Evolutionary conservation across 1,140 invertebrate species (phyloP).

Genomic region (Acromyrmex charruanus): DNA sequence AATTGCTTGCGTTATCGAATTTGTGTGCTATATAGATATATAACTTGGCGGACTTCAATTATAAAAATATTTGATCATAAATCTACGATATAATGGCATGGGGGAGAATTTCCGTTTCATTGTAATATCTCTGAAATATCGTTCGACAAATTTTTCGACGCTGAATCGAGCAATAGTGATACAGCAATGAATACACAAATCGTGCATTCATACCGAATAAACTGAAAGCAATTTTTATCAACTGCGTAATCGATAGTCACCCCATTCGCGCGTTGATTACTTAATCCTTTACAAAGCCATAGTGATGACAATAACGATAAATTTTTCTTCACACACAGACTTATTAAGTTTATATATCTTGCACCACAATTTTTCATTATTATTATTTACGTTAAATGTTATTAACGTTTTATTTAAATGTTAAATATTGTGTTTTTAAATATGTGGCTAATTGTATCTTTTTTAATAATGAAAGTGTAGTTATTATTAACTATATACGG

Average conservation of each 20-base stretch:
- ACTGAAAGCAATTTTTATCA: slow-evolving; percentile 53
- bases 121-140: slow-evolving; percentile 65
- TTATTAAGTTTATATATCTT: slow-evolving; percentile 7
- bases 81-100: slow-evolving; percentile 65
- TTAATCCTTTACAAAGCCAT: slow-evolving; percentile 46
- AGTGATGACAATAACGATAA: slow-evolving; percentile 30
- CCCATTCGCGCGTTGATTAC: slow-evolving; percentile 38
- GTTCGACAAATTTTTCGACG: slow-evolving; percentile 56
- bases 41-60: slow-evolving; percentile 58
- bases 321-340: slow-evolving; percentile 9
- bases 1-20: slow-evolving; percentile 52
- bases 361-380: not conserved
- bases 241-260: slow-evolving; percentile 44
- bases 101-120: slow-evolving; percentile 72
- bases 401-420: not conserved
- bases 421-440: not conserved
- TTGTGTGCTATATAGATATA: slow-evolving; percentile 33
- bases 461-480: not conserved
- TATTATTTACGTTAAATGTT: not conserved
- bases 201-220: slow-evolving; percentile 54
- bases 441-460: not conserved
- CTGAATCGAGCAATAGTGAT: not conserved
- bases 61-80: slow-evolving; percentile 73
- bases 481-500: not conserved
- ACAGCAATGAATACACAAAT: slow-evolving; percentile 32